Evolutionary conservation across 2,888 invertebrate species (phyloP), one percentile per base, ranked within the genome.

Genomic region (Cheilosia scutellata): DNA sequence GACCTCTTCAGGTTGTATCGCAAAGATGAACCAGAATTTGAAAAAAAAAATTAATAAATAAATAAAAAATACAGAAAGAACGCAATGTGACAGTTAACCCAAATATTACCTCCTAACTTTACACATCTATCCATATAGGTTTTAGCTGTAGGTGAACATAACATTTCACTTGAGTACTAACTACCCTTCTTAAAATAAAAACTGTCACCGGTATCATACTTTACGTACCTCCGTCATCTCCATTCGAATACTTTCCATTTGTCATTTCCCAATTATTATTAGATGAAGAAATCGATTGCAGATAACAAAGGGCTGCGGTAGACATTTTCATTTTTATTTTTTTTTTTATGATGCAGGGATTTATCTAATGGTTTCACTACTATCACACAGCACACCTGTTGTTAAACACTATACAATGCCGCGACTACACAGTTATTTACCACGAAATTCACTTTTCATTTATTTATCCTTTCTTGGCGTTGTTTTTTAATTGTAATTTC

Each of bases 251-350:
- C 16, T 80, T 76, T 16, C 40, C 87, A 63, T 62, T 88, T 49
- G 80, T 62, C 87, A 89, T 88, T 74, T 89, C 87, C 89, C 89
- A 89, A 79, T 88, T 88, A 76, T 84, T 70, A 76, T 84, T 70
- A 9, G 68, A 60, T 7, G 83, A 68, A 40, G 87, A 80, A 68
- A 88, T 60, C 44, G 88, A 88, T 77, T 88, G 88, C 42, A 88
- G 84, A 55, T 88, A 89, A 37, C 88, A 88, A 49, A 89, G 80
- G 42, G 88, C 88, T 53, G 89, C 88, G 20, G 88, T 57, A 9
- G 89, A 88, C 88, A 89, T 89, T 63, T 78, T 78, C 82, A 72
- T 84, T 76, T 42, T 78, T 70, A 5, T 44, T 9, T 7, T 37
- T 37, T 9, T 37, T 37, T 37, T 37, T 11, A 11, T 33, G 20